Evolutionary conservation across 2,113 vertebrate genomes (phyloP), one percentile per base, ranked within the genome.

Genomic region (Nerophis lumbriciformis): DNA sequence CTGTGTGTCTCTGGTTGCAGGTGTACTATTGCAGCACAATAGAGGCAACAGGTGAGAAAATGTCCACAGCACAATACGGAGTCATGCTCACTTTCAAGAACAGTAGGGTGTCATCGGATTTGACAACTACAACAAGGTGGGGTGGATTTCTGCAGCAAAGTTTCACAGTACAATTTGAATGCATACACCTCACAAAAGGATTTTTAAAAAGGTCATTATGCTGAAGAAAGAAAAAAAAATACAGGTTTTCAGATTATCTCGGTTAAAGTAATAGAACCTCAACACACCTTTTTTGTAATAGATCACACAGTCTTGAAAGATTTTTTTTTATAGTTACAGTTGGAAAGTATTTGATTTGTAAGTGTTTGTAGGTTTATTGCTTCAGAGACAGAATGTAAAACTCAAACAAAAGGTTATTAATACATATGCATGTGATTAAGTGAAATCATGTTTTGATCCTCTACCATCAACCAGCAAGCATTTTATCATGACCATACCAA

Each of bases 1-100:
- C 1, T 48, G 58, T 10, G 6, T 56, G 59, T 66, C 61, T 83
- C 75, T 8, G 8, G 73, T 80, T 83, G 70, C 80, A 66, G 68
- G 81, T 79, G 66, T 83, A 66, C 47, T 19, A 44, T 88, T 79
- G 75, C 83, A 48, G 7, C 69, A 11, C 60, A 48, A 62, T 64
- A 64, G 61, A 77, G 47, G 3, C 21, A 0, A n/a, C 1, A 58
- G 76, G 54, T 80, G 83, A 78, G 77, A 83, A 80, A 73, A 64
- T 21, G 57, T 3, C 0, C 6, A 59, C 44, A 37, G 63, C 52
- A 79, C 75, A 83, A 88, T 42, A 64, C 3, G 48, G 53, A 73
- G 69, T 83, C 74, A 75, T 48, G 48, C 63, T 64, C 19, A 0
- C 75, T 48, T 49, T 55, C 56, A n/a, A 14, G 6, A 19, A 64